These are phyloP conservation scores for Drosophila pruinosa DNA, from an alignment of 1,140 invertebrate species.

Conservation along the genomic window DNA sequence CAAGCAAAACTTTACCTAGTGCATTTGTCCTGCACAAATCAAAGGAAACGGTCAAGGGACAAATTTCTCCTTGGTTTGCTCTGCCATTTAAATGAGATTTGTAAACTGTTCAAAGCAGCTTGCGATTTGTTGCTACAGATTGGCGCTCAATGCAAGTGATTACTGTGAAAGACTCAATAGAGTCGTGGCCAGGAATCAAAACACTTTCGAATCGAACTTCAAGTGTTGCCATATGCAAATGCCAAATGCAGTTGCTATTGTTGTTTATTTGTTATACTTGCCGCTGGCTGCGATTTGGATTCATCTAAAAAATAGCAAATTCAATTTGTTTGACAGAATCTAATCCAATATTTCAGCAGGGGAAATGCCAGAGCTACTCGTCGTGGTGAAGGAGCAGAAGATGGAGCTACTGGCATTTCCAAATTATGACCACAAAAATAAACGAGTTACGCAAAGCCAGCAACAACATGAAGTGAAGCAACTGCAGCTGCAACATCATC, in stretches of 20 bases:
- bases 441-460: constrained; percentile 68
- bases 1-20: not conserved
- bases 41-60: not conserved
- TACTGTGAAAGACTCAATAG: not conserved
- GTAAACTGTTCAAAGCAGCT: not conserved
- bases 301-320: constrained; percentile 68
- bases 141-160: constrained; percentile 3
- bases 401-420: constrained; percentile 52
- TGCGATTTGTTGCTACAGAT: not conserved
- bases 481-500: constrained; percentile 20
- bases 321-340: constrained; percentile 81
- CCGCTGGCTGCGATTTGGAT: constrained; percentile 39
- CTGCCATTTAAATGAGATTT: not conserved
- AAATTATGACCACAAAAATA: constrained; percentile 80
- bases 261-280: not conserved
- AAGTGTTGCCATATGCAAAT: constrained; percentile 4
- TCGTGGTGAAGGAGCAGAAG: constrained; percentile 31
- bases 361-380: constrained; percentile 1
- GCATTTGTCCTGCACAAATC: not conserved
- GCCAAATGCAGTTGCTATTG: constrained; percentile 11
- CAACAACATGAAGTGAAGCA: constrained; percentile 1
- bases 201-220: not conserved
- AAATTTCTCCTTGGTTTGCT: not conserved
- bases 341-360: constrained; percentile 75
- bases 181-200: not conserved